These are phyloP conservation scores for Octomys mimax DNA, from an alignment of 2,797 vertebrate species.

Conservation along the genomic window DNA sequence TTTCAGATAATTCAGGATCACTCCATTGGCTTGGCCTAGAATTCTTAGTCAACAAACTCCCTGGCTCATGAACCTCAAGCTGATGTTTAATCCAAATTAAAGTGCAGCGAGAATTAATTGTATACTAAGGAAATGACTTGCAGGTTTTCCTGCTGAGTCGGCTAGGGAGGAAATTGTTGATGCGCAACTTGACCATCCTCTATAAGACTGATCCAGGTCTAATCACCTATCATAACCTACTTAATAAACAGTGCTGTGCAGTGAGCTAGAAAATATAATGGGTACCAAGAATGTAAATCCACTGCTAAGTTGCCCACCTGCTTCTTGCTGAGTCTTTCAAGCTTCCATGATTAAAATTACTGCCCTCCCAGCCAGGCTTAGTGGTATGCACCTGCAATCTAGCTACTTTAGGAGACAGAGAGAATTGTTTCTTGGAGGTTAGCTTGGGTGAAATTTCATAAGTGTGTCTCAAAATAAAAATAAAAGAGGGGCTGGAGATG, in stretches of 20 bases:
- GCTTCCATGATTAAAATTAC: not conserved
- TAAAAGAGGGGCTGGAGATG: not conserved
- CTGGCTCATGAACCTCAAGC: not conserved
- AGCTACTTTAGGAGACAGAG: not conserved
- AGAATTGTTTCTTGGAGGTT: not conserved
- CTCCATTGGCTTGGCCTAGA: not conserved
- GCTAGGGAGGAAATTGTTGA: not conserved
- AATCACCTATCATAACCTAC: not conserved
- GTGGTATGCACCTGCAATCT: not conserved
- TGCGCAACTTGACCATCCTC: not conserved
- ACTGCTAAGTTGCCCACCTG: not conserved
- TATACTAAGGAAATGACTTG: not conserved
- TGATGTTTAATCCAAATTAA: conserved; percentile 2
- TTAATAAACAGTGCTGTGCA: not conserved
- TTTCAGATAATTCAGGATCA: not conserved
- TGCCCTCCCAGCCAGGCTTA: not conserved
- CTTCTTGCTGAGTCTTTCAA: not conserved
- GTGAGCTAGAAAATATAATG: not conserved
- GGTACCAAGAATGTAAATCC: not conserved
- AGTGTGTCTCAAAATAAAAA: not conserved
- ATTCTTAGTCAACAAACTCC: not conserved
- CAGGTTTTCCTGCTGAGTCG: not conserved
- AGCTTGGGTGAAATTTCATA: not conserved
- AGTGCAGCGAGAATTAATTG: not conserved
- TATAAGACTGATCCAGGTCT: not conserved